Conservation (phyloP, 1,140 invertebrate species). For the Leucophenga varia region DNA sequence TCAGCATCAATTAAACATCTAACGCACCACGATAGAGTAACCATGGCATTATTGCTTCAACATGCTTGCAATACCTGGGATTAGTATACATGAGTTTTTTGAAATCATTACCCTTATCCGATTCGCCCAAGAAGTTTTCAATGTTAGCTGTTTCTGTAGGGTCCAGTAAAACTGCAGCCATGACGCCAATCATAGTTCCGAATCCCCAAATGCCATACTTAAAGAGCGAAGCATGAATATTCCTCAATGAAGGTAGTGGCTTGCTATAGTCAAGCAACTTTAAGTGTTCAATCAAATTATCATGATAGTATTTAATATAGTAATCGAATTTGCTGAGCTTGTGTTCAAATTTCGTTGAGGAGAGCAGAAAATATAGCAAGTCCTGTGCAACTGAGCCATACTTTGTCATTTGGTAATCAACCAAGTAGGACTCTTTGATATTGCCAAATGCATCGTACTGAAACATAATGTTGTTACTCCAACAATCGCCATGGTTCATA, state of each 20-base stretch:
- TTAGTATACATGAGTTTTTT: constrained; percentile 35
- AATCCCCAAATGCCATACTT: constrained; percentile 36
- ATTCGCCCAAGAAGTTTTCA: constrained; percentile 33
- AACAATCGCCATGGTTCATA: constrained; percentile 65
- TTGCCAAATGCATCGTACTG: constrained; percentile 58
- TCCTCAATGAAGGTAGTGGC: constrained; percentile 25
- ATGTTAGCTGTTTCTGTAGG: constrained; percentile 32
- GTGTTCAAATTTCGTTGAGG: constrained; percentile 38
- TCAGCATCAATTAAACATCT: no score
- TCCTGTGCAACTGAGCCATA: constrained; percentile 38
- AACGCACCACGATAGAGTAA: constrained; percentile 36
- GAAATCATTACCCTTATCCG: constrained; percentile 27
- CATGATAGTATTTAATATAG: constrained; percentile 41
- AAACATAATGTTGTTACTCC: constrained; percentile 63
- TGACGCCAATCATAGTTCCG: constrained; percentile 35
- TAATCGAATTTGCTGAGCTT: constrained; percentile 45
- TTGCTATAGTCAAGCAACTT: constrained; percentile 35
- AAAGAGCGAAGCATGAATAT: constrained; percentile 29
- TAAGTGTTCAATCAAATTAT: constrained; percentile 29
- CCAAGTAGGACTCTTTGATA: constrained; percentile 38
- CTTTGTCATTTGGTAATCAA: constrained; percentile 37
- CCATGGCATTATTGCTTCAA: constrained; percentile 36
- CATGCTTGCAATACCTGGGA: constrained; percentile 36
- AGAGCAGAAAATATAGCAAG: constrained; percentile 36
- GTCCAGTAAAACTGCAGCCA: constrained; percentile 41